Percentiles rank a stretch among this genome's conserved stretches.
These are phyloP conservation scores for Tetropium fuscum DNA, from an alignment of 2,888 invertebrate genomes.

Conservation along the genomic window DNA sequence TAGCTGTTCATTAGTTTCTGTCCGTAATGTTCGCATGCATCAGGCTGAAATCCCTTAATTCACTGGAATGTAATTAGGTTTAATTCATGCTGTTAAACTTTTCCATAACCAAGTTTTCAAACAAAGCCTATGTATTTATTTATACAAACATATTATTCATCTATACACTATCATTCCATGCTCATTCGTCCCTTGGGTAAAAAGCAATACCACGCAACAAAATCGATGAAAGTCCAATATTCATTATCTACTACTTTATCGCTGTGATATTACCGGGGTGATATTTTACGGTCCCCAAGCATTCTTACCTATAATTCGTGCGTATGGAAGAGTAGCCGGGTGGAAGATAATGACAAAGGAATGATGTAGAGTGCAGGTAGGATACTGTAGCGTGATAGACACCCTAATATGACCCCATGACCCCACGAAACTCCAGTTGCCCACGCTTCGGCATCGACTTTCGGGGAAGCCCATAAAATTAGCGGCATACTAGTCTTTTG, in stretches of 20 bases:
- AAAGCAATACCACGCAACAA: no score
- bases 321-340: background rate
- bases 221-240: slow-evolving; percentile 1
- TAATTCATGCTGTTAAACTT: no score
- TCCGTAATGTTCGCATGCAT: no score
- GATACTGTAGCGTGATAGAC: slow-evolving; percentile 6
- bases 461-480: slow-evolving; percentile 7
- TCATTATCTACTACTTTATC: slow-evolving; percentile 4
- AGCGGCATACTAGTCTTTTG: background rate
- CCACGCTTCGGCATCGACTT: slow-evolving; percentile 13
- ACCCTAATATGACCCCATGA: background rate
- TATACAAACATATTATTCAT: no score
- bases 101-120: no score
- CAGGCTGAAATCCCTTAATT: no score
- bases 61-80: no score
- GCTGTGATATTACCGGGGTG: background rate
- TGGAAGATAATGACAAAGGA: slow-evolving; percentile 4
- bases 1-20: no score
- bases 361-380: no score
- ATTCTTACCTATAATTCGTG: background rate
- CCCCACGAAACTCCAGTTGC: background rate
- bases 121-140: no score
- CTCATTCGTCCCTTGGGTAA: no score
- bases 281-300: background rate
- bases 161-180: no score